These are phyloP conservation scores for Ophiothrix spiculata DNA, from an alignment of 35 echinoderm and acorn worm genomes.

Conservation along the genomic window DNA sequence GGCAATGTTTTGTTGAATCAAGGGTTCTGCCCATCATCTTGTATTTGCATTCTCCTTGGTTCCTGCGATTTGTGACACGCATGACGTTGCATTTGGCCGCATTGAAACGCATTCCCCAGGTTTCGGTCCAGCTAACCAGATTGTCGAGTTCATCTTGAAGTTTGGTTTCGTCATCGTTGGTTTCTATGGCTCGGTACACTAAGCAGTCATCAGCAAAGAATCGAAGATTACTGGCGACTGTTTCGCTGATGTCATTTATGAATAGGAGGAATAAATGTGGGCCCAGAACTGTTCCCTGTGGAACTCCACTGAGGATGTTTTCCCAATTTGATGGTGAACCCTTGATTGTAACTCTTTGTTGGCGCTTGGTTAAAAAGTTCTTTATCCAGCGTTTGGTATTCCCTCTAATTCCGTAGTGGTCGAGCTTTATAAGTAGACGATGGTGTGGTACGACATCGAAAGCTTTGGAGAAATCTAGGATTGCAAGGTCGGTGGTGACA, in stretches of 20 bases:
- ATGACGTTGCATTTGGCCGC: not conserved
- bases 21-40: not conserved
- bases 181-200: not conserved
- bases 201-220: not conserved
- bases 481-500: conserved; percentile 22
- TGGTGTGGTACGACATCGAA: conserved; percentile 35
- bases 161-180: not conserved
- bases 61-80: not conserved
- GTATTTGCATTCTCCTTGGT: not conserved
- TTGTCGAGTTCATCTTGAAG: not conserved
- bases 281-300: conserved; percentile 19
- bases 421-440: conserved; percentile 26
- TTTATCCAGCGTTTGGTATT: conserved; percentile 6
- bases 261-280: not conserved
- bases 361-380: too few relatives aligned
- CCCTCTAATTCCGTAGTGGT: too few relatives aligned
- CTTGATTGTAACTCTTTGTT: conserved; percentile 3
- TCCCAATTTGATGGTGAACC: not conserved
- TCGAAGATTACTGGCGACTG: too few relatives aligned
- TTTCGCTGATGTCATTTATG: too few relatives aligned
- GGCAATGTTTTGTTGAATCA: not conserved
- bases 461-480: conserved; percentile 46
- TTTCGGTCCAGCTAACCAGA: not conserved
- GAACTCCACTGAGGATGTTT: conserved; percentile 8
- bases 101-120: not conserved